Conservation (phyloP, 2,113 vertebrate genomes). For the Sterna hirundo region DNA sequence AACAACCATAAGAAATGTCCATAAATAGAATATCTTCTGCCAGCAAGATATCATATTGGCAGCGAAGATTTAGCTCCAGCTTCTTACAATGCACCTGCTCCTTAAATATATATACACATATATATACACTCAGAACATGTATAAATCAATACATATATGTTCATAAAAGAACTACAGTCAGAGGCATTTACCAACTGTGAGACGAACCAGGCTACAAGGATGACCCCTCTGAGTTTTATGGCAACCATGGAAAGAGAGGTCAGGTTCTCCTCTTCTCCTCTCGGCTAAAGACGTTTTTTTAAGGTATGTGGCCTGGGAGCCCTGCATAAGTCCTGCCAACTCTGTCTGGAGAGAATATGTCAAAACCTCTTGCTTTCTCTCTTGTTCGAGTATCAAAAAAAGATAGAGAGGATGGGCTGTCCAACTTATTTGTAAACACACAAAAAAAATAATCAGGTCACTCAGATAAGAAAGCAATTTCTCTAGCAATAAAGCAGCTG, state of each 20-base stretch:
- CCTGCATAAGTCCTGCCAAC: background rate
- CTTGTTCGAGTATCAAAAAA: background rate
- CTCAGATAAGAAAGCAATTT: background rate
- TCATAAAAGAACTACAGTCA: background rate
- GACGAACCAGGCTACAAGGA: background rate
- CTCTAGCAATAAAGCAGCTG: background rate
- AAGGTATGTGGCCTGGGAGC: background rate
- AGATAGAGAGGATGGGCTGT: background rate
- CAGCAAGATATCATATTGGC: background rate
- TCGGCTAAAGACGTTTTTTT: background rate
- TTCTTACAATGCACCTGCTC: background rate
- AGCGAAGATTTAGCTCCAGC: background rate
- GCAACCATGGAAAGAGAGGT: background rate
- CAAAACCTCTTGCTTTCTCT: background rate
- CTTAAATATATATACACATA: background rate
- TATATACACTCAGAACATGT: background rate
- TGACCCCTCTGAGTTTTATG: background rate
- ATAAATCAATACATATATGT: background rate
- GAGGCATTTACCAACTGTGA: background rate
- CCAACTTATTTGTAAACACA: background rate
- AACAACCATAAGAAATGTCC: conserved; percentile 33
- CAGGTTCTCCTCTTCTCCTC: background rate
- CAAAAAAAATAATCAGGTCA: background rate
- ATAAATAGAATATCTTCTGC: conserved; percentile 29
- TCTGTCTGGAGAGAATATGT: background rate